A percentile compares a stretch with the other conserved stretches of the same genome.
Conservation (phyloP, 2,113 vertebrate genomes). For the Psittacula cyanocephala region DNA sequence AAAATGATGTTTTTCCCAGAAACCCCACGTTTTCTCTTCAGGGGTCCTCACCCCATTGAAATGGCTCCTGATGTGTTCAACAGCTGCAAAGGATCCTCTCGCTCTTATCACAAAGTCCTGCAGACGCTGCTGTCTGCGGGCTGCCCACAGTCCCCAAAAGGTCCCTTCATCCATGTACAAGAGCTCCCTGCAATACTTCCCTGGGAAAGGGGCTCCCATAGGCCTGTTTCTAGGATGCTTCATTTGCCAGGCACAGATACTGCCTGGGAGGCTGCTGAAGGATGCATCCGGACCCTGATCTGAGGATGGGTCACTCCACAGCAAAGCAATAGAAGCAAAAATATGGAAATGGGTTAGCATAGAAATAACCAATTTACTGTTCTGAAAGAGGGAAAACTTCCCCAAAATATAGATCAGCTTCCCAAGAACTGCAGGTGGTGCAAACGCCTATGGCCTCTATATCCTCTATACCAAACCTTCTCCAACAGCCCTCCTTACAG, state of each 20-base stretch:
- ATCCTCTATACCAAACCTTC: background rate
- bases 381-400: background rate
- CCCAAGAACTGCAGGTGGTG: fast-evolving
- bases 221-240: background rate
- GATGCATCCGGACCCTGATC: background rate
- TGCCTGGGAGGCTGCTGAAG: background rate
- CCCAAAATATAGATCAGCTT: background rate
- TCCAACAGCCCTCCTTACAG: background rate
- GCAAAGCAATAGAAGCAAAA: background rate
- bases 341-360: background rate
- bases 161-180: background rate
- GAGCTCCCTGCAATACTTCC: no score
- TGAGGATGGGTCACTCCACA: fast-evolving
- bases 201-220: background rate
- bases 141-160: background rate
- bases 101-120: fast-evolving
- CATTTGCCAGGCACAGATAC: background rate
- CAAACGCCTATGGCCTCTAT: background rate
- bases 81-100: background rate
- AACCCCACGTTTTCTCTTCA: background rate
- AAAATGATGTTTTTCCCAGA: background rate
- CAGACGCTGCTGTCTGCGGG: background rate
- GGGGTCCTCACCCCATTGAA: background rate
- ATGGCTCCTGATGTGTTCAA: background rate
- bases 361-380: fast-evolving